These are phyloP conservation scores for Ceyx margarethae DNA, from an alignment of 2,113 vertebrate genomes.

Conservation along the genomic window DNA sequence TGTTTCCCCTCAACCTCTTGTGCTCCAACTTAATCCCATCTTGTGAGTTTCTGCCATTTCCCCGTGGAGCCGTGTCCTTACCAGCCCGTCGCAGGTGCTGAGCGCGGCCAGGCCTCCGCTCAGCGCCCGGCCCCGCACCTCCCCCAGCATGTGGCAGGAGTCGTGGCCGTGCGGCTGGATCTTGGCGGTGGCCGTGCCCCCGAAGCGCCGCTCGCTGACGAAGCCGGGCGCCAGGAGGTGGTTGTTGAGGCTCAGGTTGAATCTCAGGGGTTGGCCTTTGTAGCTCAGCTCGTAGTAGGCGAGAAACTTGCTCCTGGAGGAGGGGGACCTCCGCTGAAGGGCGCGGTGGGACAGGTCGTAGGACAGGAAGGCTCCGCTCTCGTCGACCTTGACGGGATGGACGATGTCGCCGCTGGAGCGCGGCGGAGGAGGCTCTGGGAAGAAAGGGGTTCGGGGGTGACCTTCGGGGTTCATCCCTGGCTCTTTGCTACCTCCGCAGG, in stretches of 20 bases:
- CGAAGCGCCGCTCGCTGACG: slow-evolving; percentile 82
- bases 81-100: slow-evolving; percentile 91
- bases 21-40: too few relatives aligned
- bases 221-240: slow-evolving; percentile 86
- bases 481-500: neutral
- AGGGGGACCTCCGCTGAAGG: slow-evolving; percentile 78
- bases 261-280: slow-evolving; percentile 76
- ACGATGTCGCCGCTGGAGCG: slow-evolving; percentile 80
- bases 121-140: slow-evolving; percentile 74
- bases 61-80: slow-evolving; percentile 53
- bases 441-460: neutral
- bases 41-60: neutral
- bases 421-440: neutral
- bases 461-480: neutral
- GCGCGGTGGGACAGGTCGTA: slow-evolving; percentile 83
- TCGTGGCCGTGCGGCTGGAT: slow-evolving; percentile 50
- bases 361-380: slow-evolving; percentile 87
- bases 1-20: too few relatives aligned
- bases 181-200: slow-evolving; percentile 73
- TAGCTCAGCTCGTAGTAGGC: slow-evolving; percentile 84
- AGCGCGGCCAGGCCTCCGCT: slow-evolving; percentile 82
- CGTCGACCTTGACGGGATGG: slow-evolving; percentile 85
- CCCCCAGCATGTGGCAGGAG: slow-evolving; percentile 86
- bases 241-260: slow-evolving; percentile 87
- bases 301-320: neutral